Evolutionary conservation across 2,113 vertebrate genomes (phyloP), one percentile per base, ranked within the genome.

Genomic region (Perca fluviatilis): DNA sequence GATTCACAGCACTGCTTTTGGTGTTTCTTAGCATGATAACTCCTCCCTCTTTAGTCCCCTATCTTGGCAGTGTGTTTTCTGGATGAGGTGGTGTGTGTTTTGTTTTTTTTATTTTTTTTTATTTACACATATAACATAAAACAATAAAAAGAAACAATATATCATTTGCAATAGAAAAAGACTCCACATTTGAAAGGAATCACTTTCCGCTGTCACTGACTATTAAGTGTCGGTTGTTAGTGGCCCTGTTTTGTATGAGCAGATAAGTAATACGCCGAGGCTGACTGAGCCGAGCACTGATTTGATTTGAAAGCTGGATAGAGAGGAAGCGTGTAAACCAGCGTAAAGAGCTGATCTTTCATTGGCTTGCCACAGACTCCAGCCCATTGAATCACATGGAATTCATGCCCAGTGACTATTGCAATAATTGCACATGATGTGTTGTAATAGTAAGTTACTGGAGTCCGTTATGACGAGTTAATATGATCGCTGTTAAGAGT

Each of bases 231-330:
- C 27, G 49, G 57, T 80, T 71, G 70, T 76, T 66, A 66, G 70
- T 2, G 15, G 47, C 65, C 49, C 25, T 21, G 61, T 69, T 88
- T 85, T 79, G 57, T 83, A 50, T n/a, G 63, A 88, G 54, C 73
- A 82, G 77, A 88, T 74, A 86, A 89, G 67, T 89, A 83, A 87
- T 82, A 78, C 18, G 8, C 30, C 10, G 6, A 80, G 86, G 79
- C 75, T 64, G 78, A 91, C 78, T 81, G 86, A 88, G 85, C 79
- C 63, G 4, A 21, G 80, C 73, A 4, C 49, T 79, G 56, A 87
- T 91, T 82, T 79, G 77, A 87, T 87, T 86, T 89, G 86, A 91
- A 82, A 87, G 85, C 77, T 79, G 76, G 77, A 74, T 65, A 25
- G 69, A 86, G 77, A 69, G 63, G 40, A 65, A 77, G 74, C 40